Conservation (phyloP, 2,113 vertebrate species). For the Phalacrocorax aristotelis region DNA sequence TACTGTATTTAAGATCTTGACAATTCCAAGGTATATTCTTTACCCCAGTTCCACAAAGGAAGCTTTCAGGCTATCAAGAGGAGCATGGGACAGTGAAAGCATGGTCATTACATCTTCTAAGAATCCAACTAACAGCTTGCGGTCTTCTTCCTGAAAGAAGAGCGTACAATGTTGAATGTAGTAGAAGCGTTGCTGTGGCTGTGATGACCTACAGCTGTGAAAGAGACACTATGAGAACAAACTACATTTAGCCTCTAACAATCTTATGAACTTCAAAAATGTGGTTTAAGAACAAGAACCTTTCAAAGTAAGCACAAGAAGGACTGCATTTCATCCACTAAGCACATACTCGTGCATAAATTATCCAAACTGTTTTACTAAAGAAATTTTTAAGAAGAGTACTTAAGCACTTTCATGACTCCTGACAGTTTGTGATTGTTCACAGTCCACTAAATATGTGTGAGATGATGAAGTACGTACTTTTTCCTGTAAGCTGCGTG, state of each 20-base stretch:
- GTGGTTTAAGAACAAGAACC: neutral
- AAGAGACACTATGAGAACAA: neutral
- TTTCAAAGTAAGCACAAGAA: neutral
- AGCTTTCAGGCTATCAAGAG: constrained; percentile 95
- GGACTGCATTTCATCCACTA: neutral
- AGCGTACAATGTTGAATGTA: neutral
- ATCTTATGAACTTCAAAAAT: neutral
- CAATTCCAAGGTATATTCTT: neutral
- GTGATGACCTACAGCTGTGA: neutral
- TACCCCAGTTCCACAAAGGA: constrained; percentile 99
- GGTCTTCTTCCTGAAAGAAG: constrained; percentile 91
- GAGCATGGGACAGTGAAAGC: constrained; percentile 92
- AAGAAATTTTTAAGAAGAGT: neutral
- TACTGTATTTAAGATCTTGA: neutral
- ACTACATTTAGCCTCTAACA: neutral
- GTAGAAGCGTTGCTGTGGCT: neutral
- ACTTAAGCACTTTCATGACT: neutral
- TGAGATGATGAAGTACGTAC: neutral
- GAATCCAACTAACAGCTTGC: constrained; percentile 95
- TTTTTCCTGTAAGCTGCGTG: neutral
- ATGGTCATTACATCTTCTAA: constrained; percentile 98
- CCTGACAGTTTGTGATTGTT: neutral
- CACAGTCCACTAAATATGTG: neutral
- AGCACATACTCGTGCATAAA: neutral
- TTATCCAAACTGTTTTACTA: neutral